phyloP scores from a whole-genome alignment of 2,888 invertebrate species.

The Hemithea aestivaria region DNA sequence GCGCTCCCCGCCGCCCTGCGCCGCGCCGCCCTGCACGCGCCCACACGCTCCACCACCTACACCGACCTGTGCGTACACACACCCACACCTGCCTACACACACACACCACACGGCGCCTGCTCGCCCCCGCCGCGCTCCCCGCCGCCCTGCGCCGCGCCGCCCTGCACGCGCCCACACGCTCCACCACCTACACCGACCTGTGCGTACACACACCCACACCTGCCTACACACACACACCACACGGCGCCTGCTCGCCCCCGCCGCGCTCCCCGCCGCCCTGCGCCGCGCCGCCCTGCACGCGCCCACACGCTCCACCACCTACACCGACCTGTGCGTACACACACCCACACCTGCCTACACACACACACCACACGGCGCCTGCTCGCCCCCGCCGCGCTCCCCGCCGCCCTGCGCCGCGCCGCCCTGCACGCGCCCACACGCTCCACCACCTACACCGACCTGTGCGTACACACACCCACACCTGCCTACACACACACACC shows the following conservation, averaged over 20 bases:
- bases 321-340: slow-evolving; percentile 41
- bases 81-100: slow-evolving; percentile 26
- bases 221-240: slow-evolving; percentile 34
- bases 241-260: slow-evolving; percentile 85
- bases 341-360: slow-evolving; percentile 22
- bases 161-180: slow-evolving; percentile 63
- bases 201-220: slow-evolving; percentile 21
- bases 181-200: slow-evolving; percentile 46
- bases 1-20: no score
- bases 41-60: no score
- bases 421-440: no score
- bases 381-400: slow-evolving; percentile 78
- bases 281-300: slow-evolving; percentile 80
- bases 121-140: no score
- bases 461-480: no score
- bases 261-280: no score
- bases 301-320: slow-evolving; percentile 35
- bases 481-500: no score
- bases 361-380: slow-evolving; percentile 79
- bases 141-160: slow-evolving; percentile 67
- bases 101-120: slow-evolving; percentile 81
- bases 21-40: no score
- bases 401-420: slow-evolving; percentile 80
- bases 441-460: no score
- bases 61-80: no score